Evolutionary conservation across 2,888 invertebrate species (phyloP).

Genomic region (Mythimna pallens): DNA sequence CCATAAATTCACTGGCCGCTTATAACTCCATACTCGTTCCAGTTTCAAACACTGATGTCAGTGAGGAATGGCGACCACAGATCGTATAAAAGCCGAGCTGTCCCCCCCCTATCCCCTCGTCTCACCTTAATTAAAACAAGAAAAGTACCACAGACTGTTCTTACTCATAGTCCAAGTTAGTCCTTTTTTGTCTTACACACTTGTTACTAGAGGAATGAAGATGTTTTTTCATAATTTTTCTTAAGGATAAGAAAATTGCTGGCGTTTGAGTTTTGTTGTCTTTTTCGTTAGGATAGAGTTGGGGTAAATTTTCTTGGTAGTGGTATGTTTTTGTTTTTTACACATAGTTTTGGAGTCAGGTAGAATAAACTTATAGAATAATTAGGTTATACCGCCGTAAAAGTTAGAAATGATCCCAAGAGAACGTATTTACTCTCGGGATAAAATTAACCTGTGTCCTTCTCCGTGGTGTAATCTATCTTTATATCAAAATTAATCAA

Average conservation of each 20-base stretch:
- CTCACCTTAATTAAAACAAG: conserved; percentile 76
- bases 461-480: too few species aligned
- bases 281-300: conserved; percentile 43
- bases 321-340: background rate
- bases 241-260: conserved; percentile 42
- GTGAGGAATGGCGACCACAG: conserved; percentile 72
- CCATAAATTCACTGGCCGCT: conserved; percentile 7
- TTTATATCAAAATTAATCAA: too few species aligned
- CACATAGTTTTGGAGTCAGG: too few species aligned
- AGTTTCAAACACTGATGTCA: conserved; percentile 59
- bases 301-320: background rate
- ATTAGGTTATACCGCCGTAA: too few species aligned
- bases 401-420: too few species aligned
- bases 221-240: conserved; percentile 59
- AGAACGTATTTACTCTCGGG: too few species aligned
- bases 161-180: conserved; percentile 45
- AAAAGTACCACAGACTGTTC: conserved; percentile 51
- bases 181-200: conserved; percentile 47
- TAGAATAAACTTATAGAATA: too few species aligned
- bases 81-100: conserved; percentile 69
- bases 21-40: conserved; percentile 46
- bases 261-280: conserved; percentile 40
- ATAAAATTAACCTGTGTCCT: too few species aligned
- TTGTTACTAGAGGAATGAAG: conserved; percentile 51
- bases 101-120: conserved; percentile 55